phyloP scores from a whole-genome alignment of 2,888 invertebrate species.

The Hydriomena furcata region DNA sequence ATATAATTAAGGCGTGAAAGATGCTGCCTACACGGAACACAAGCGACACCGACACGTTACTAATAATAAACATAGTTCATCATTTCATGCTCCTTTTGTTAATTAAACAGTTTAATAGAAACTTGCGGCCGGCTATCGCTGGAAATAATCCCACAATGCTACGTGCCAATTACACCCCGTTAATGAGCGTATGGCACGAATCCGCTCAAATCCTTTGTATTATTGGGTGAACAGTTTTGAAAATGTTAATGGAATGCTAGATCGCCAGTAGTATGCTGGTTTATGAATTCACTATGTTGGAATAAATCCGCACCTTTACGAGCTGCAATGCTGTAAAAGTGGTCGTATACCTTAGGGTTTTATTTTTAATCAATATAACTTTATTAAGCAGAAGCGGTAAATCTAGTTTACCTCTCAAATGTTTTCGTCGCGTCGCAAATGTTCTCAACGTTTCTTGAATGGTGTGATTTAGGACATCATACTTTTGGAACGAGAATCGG shows the following conservation, averaged over 20 bases:
- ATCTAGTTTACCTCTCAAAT: slow-evolving; percentile 33
- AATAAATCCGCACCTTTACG: slow-evolving; percentile 36
- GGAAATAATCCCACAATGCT: slow-evolving; percentile 18
- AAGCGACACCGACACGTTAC: slow-evolving; percentile 22
- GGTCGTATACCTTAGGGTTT: slow-evolving; percentile 34
- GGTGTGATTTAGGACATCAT: slow-evolving; percentile 51
- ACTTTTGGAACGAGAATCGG: slow-evolving; percentile 34
- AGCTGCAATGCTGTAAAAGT: slow-evolving; percentile 41
- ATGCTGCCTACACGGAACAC: slow-evolving; percentile 44
- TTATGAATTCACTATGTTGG: slow-evolving; percentile 48
- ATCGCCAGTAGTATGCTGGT: slow-evolving; percentile 34
- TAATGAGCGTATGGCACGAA: slow-evolving; percentile 24
- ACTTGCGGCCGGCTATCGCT: slow-evolving; percentile 16
- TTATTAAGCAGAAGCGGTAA: too few relatives aligned
- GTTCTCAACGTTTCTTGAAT: slow-evolving; percentile 48
- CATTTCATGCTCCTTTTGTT: slow-evolving; percentile 23
- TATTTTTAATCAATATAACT: slow-evolving; percentile 16
- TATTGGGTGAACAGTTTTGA: slow-evolving; percentile 23
- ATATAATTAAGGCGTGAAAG: slow-evolving; percentile 58
- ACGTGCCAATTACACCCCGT: slow-evolving; percentile 25
- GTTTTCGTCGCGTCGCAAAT: slow-evolving; percentile 42
- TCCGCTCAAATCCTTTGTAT: slow-evolving; percentile 17
- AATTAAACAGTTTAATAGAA: slow-evolving; percentile 23
- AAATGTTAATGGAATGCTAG: slow-evolving; percentile 31
- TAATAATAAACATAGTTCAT: slow-evolving; percentile 25